Evolutionary conservation across 2,113 vertebrate genomes (phyloP), one percentile per base, ranked within the genome.

Genomic region (Cacatua alba): DNA sequence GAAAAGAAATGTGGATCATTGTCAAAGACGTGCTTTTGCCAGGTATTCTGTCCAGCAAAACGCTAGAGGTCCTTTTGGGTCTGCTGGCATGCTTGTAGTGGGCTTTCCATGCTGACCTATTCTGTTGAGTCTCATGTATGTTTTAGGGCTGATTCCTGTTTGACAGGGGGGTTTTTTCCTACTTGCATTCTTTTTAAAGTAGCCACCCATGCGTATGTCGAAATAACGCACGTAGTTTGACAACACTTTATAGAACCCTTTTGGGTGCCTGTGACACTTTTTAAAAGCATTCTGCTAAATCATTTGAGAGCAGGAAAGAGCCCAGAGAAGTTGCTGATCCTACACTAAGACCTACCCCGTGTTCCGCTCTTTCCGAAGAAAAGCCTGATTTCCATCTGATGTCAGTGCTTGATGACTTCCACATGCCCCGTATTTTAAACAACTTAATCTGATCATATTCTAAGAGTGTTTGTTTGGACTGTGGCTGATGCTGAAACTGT

Each of bases 341-440:
- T 84, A 76, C 60, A 33, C 49, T 67, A 57, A 83, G 92, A 57
- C 51, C 39, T 68, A 49, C 57, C 64, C 88, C 71, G 44, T 91
- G 76, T 88, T 94, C 92, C 93, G 90, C 90, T 80, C 80, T 65
- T 80, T 95, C 59, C 4, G 92, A 67, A 51, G 49, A 80, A 74
- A 90, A 72, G 75, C 70, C 94, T 95, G 94, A 97, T 96, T 97
- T 97, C 97, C 88, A 92, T 78, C 82, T 84, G 60, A 83, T 88
- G 89, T 95, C 85, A 82, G 77, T 33, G 37, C 85, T 67, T 97
- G 96, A 98, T 97, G 95, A 93, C 93, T 97, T 96, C 97, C 97
- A 97, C 82, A 97, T 96, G 96, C 75, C 90, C 80, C 1, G 3
- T 93, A 83, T 94, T 81, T 96, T 96, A 98, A 97, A 97, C 96